Percentiles rank a stretch among this genome's conserved stretches.
Evolutionary conservation across 2,888 invertebrate species (phyloP).

Genomic region (Ennomos fuscantarius): DNA sequence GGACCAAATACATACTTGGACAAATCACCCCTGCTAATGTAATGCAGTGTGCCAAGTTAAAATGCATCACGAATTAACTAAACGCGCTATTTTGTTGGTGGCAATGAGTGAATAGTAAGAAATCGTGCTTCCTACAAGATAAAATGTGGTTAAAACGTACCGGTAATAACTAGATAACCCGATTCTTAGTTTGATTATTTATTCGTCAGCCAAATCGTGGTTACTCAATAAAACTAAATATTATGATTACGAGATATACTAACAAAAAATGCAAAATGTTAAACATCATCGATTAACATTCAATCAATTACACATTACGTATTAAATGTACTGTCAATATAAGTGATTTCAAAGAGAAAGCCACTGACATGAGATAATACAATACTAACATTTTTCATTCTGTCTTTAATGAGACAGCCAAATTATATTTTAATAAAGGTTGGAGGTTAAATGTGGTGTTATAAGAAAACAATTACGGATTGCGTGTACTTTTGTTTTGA

Average conservation of each 20-base stretch:
- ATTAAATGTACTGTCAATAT: conserved; percentile 39
- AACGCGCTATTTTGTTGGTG: too few relatives aligned
- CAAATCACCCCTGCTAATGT: too few relatives aligned
- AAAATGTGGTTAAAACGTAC: too few relatives aligned
- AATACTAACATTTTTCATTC: conserved; percentile 58
- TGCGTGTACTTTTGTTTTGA: conserved; percentile 18
- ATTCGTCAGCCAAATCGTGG: neutral
- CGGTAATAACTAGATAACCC: too few relatives aligned
- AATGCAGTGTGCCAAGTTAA: too few relatives aligned
- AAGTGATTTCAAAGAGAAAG: conserved; percentile 63
- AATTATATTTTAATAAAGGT: conserved; percentile 51
- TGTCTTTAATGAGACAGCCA: conserved; percentile 61
- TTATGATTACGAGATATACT: conserved; percentile 13
- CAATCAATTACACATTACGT: conserved; percentile 60
- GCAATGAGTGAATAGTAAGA: too few relatives aligned
- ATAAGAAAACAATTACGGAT: conserved; percentile 25
- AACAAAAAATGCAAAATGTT: conserved; percentile 16
- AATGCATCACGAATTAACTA: too few relatives aligned
- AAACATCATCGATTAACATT: conserved; percentile 51
- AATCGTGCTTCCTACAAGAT: too few relatives aligned
- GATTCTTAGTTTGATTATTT: too few relatives aligned
- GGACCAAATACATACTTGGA: too few relatives aligned
- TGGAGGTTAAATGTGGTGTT: conserved; percentile 35
- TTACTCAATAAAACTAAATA: conserved; percentile 7
- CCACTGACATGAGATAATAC: conserved; percentile 40